A percentile compares a stretch with the other conserved stretches of the same genome.
Evolutionary conservation across 2,888 invertebrate species (phyloP).

Genomic region (Leptinotarsa haldemani): DNA sequence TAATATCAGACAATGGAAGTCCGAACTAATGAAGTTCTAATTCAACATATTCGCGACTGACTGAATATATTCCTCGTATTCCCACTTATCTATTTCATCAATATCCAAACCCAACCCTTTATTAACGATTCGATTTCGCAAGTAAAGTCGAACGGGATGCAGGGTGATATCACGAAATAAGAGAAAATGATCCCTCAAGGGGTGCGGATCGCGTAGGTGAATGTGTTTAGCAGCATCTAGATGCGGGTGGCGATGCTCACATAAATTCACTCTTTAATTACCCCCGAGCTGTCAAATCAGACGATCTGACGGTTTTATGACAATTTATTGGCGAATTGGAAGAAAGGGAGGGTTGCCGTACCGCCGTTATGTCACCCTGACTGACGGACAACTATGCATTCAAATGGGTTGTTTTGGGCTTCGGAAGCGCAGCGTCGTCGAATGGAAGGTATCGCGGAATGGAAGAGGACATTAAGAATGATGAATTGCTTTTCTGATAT

Average conservation of each 20-base stretch:
- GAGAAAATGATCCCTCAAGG: conserved; percentile 51
- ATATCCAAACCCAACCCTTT: background rate
- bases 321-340: conserved; percentile 72
- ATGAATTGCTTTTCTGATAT: conserved; percentile 22
- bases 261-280: conserved; percentile 68
- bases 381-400: conserved; percentile 82
- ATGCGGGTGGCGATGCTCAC: conserved; percentile 64
- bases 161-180: conserved; percentile 15
- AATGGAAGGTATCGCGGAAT: conserved; percentile 19
- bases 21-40: too few relatives aligned
- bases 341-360: conserved; percentile 65
- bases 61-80: background rate
- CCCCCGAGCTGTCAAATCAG: conserved; percentile 74
- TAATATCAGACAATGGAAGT: too few relatives aligned
- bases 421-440: conserved; percentile 30
- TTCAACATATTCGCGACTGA: background rate
- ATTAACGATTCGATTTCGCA: background rate
- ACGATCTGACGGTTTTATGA: conserved; percentile 81
- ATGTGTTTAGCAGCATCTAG: conserved; percentile 58
- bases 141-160: background rate
- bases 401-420: conserved; percentile 76
- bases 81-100: conserved; percentile 3
- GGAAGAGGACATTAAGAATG: conserved; percentile 16
- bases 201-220: conserved; percentile 47
- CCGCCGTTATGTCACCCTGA: conserved; percentile 72